phyloP scores from a whole-genome alignment of 2,113 vertebrate genomes.

The Edolisoma coerulescens region DNA sequence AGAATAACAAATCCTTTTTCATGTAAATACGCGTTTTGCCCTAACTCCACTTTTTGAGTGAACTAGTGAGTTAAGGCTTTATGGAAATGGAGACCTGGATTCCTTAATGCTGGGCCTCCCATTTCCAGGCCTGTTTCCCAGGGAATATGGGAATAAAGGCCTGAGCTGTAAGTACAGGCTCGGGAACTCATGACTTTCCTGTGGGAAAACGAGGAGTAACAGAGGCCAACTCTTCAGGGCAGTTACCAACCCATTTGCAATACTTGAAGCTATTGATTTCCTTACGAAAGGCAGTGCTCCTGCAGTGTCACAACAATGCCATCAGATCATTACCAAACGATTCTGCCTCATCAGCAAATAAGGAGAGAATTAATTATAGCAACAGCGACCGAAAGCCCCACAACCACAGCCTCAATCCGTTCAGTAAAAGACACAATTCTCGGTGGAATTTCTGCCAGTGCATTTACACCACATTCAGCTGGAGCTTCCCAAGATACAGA shows the following conservation, averaged over 20 bases:
- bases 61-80: neutral
- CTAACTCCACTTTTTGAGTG: neutral
- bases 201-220: neutral
- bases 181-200: neutral
- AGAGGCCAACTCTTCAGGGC: neutral
- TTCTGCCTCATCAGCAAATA: neutral
- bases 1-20: neutral
- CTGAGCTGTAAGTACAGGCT: neutral
- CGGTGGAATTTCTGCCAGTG: neutral
- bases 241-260: neutral
- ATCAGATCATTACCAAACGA: neutral
- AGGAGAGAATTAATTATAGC: neutral
- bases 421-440: neutral
- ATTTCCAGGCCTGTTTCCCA: neutral
- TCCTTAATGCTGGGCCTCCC: neutral
- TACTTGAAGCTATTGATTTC: conserved; percentile 8
- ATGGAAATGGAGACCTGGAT: neutral
- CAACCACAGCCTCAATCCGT: neutral
- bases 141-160: neutral
- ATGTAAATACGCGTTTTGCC: neutral
- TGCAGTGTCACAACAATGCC: neutral
- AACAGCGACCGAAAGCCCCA: neutral
- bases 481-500: neutral
- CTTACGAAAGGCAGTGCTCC: conserved; percentile 15
- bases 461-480: neutral